Evolutionary conservation across 2,113 vertebrate genomes (phyloP).

Genomic region (Syrmaticus mikado): DNA sequence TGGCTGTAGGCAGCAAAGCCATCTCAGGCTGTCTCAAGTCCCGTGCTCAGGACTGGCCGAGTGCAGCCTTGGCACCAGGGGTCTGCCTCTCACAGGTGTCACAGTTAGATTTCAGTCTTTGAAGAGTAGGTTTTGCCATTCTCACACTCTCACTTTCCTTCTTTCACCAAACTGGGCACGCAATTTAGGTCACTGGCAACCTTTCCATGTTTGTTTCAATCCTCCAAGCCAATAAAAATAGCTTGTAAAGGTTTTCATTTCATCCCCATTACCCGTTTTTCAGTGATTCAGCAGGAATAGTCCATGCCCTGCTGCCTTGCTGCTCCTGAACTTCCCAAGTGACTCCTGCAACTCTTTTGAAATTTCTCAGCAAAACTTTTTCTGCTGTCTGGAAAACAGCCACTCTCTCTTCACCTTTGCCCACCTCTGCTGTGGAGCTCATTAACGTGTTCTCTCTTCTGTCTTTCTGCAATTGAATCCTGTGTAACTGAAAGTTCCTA

Average conservation of each 20-base stretch:
- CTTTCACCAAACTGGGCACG: neutral
- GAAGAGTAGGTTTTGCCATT: neutral
- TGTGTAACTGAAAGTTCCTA: constrained; percentile 28
- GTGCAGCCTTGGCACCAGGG: neutral
- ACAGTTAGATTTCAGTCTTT: neutral
- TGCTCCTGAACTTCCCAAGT: constrained; percentile 7
- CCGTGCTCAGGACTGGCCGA: neutral
- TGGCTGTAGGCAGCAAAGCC: neutral
- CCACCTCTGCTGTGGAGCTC: constrained; percentile 44
- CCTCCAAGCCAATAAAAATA: constrained; percentile 48
- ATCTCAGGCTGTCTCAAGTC: neutral
- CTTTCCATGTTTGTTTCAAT: constrained; percentile 38
- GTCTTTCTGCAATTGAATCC: constrained; percentile 30
- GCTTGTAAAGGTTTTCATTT: constrained; percentile 34
- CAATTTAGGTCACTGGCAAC: constrained; percentile 26
- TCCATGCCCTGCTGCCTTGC: neutral
- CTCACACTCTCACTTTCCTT: neutral
- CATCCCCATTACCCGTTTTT: constrained; percentile 14
- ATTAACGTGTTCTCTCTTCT: constrained; percentile 39
- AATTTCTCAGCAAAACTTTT: neutral
- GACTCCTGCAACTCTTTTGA: neutral
- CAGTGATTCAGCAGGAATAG: constrained; percentile 7
- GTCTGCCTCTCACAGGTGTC: neutral
- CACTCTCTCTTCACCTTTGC: constrained; percentile 53
- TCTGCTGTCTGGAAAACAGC: neutral